Conservation (phyloP, 2,888 invertebrate species). For the Sarcophaga subvicina region DNA sequence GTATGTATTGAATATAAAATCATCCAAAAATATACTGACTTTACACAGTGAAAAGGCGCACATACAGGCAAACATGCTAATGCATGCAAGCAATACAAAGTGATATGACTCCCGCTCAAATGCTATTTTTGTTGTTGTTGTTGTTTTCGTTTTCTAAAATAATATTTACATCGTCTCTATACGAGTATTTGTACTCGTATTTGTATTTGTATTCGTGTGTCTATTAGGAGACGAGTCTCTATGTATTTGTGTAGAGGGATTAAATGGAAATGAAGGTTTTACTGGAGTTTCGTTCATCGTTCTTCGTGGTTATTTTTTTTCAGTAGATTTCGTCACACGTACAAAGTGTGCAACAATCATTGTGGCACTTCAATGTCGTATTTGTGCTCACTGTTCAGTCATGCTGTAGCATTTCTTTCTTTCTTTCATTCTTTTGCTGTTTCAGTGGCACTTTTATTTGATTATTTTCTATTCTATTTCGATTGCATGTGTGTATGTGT, state of each 20-base stretch:
- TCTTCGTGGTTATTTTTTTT: not conserved
- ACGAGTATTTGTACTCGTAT: not conserved
- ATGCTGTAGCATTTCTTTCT: not conserved
- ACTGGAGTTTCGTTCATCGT: not conserved
- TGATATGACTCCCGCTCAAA: not conserved
- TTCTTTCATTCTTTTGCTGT: not conserved
- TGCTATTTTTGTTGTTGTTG: too few species aligned
- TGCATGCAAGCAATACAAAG: not conserved
- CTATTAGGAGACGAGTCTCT: not conserved
- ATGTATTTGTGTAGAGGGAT: not conserved
- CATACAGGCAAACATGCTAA: not conserved
- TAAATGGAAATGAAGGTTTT: not conserved
- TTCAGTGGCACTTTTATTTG: not conserved
- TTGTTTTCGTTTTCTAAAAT: not conserved
- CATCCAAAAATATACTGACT: not conserved
- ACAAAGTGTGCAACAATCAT: conserved; percentile 17
- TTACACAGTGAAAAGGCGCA: not conserved
- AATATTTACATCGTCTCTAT: not conserved
- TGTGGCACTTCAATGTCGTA: conserved; percentile 20
- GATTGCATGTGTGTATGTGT: not conserved
- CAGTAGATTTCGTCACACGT: not conserved
- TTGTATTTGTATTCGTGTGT: not conserved
- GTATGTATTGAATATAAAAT: not conserved
- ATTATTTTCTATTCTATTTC: conserved; percentile 4
- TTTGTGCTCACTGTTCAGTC: not conserved